Evolutionary conservation across 2,888 invertebrate species (phyloP).

Genomic region (Monoplex corrugatus): DNA sequence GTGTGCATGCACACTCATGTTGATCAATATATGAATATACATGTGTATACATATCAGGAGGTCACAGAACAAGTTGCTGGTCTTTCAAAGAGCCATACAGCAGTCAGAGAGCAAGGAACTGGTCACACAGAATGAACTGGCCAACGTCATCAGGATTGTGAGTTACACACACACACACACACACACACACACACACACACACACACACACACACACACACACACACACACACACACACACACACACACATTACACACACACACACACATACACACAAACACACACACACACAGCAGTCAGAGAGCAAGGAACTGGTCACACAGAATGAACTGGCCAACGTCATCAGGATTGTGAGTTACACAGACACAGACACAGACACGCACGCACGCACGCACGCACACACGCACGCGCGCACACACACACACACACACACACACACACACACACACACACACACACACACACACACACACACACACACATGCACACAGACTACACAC

Average conservation of each 20-base stretch:
- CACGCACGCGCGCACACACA: no score
- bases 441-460: no score
- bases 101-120: slow-evolving; percentile 77
- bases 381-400: no score
- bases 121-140: slow-evolving; percentile 75
- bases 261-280: no score
- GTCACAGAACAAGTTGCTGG: slow-evolving; percentile 72
- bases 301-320: slow-evolving; percentile 74
- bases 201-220: background rate
- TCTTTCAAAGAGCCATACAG: slow-evolving; percentile 75
- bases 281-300: no score
- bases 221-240: no score
- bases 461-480: no score
- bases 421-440: no score
- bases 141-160: slow-evolving; percentile 76
- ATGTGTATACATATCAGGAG: slow-evolving; percentile 63
- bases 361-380: no score
- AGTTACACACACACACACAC: slow-evolving; percentile 37
- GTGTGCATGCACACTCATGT: background rate
- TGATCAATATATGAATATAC: background rate
- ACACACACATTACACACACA: no score
- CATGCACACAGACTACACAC: no score
- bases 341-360: slow-evolving; percentile 76
- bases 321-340: slow-evolving; percentile 76
- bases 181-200: background rate